These are phyloP conservation scores for Patagioenas fasciata DNA, from an alignment of 2,113 vertebrate genomes.

Conservation along the genomic window DNA sequence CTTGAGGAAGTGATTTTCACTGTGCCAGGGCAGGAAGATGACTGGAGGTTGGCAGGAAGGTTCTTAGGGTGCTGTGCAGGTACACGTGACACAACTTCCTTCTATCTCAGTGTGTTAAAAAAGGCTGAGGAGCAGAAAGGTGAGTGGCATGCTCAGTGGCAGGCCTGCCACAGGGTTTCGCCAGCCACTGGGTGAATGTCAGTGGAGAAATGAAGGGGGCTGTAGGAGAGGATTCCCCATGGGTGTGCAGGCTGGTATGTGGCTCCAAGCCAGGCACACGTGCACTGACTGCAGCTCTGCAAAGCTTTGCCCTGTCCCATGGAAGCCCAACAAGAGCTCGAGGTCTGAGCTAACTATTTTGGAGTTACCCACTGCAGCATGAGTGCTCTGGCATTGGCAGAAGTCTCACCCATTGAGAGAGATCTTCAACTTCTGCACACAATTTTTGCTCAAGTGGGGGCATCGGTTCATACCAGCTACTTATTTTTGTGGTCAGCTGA, in stretches of 20 bases:
- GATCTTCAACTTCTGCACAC: background rate
- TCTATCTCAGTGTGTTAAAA: background rate
- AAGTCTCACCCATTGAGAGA: background rate
- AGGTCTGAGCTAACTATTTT: background rate
- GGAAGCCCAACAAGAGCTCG: background rate
- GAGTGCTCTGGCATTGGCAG: background rate
- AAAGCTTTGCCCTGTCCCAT: background rate
- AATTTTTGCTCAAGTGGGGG: background rate
- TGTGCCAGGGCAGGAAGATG: background rate
- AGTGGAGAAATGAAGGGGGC: background rate
- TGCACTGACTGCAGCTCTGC: accelerated
- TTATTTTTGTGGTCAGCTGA: background rate
- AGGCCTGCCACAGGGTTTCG: background rate
- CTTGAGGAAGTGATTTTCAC: background rate
- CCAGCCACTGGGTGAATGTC: background rate
- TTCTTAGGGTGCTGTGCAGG: background rate
- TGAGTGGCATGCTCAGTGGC: background rate
- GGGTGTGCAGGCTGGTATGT: accelerated
- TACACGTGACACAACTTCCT: accelerated
- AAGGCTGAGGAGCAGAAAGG: background rate
- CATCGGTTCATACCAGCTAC: background rate
- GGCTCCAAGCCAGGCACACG: background rate
- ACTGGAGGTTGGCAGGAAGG: background rate
- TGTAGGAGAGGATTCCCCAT: background rate
- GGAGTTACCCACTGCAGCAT: background rate